Percentiles rank a stretch among this genome's conserved stretches.
These are phyloP conservation scores for Eupithecia subfuscata DNA, from an alignment of 2,888 invertebrate species.

Conservation along the genomic window DNA sequence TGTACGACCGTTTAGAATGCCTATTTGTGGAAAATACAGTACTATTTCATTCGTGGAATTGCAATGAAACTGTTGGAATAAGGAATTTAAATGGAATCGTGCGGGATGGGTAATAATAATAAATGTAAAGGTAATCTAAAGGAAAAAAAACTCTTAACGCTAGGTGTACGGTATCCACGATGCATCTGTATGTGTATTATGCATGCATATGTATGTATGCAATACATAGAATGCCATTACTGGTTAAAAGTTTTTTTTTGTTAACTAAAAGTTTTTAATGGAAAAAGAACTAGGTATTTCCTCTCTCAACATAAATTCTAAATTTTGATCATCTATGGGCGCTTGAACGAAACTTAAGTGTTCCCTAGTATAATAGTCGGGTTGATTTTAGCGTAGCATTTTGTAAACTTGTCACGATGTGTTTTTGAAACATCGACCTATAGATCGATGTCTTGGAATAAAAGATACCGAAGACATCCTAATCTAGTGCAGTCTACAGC, in stretches of 20 bases:
- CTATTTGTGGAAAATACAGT: not conserved
- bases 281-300: no score
- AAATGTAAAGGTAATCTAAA: constrained; percentile 17
- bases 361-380: no score
- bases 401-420: not conserved
- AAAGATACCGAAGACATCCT: not conserved
- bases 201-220: not conserved
- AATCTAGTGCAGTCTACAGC: not conserved
- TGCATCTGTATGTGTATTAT: not conserved
- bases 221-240: not conserved
- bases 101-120: constrained; percentile 24
- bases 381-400: no score
- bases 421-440: not conserved
- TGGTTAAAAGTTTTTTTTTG: no score
- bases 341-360: no score
- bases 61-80: constrained; percentile 19
- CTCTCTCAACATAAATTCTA: no score
- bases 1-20: not conserved
- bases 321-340: no score
- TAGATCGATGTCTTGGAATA: no score
- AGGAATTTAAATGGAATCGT: constrained; percentile 32
- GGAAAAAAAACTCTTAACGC: constrained; percentile 13
- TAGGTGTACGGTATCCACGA: constrained; percentile 10
- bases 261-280: not conserved
- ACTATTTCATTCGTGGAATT: constrained; percentile 6